Conservation (phyloP, 1,140 invertebrate genomes). For the Lutraria rhynchaena region DNA sequence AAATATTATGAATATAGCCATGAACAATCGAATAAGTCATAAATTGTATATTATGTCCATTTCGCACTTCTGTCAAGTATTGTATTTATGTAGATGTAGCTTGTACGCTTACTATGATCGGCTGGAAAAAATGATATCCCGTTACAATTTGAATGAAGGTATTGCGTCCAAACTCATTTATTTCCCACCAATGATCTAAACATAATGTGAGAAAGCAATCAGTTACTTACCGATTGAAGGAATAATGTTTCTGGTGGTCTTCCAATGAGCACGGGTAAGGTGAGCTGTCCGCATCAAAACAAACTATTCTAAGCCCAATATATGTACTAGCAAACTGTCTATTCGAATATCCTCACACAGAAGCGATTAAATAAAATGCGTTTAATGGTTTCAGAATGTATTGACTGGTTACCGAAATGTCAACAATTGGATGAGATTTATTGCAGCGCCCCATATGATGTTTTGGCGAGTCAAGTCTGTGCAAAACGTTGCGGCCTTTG, state of each 20-base stretch:
- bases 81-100: no score
- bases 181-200: no score
- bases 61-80: no score
- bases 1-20: no score
- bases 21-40: no score
- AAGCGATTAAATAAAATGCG: not conserved
- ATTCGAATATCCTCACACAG: not conserved
- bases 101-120: no score
- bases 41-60: no score
- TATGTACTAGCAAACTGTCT: not conserved
- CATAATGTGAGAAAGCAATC: not conserved
- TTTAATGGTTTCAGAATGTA: conserved; percentile 23
- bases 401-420: conserved; percentile 5
- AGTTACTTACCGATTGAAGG: not conserved
- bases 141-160: no score
- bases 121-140: no score
- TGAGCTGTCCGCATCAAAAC: not conserved
- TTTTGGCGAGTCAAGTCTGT: conserved; percentile 38
- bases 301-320: not conserved
- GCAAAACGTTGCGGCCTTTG: conserved; percentile 42
- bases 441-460: conserved; percentile 36
- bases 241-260: not conserved
- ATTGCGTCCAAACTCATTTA: no score
- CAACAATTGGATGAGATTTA: not conserved
- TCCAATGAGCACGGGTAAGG: not conserved